Conservation (phyloP, 2,797 vertebrate species). For the Clarias fuscus region DNA sequence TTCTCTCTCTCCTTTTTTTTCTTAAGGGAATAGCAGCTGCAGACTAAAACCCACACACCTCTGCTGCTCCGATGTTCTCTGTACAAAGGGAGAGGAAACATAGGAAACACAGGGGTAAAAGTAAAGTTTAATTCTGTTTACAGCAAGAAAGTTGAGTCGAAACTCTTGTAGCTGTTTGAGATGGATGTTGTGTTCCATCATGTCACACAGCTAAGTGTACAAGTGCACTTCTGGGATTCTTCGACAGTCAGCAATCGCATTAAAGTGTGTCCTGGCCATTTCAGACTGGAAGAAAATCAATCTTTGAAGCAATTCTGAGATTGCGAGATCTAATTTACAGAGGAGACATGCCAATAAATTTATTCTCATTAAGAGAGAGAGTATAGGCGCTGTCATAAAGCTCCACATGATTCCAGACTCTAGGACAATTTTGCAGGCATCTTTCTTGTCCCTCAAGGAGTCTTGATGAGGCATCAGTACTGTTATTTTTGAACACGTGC, state of each 20-base stretch:
- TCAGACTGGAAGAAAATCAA: constrained; percentile 10
- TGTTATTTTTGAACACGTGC: neutral
- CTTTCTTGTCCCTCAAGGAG: neutral
- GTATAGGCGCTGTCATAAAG: neutral
- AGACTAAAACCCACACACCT: neutral
- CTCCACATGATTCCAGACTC: neutral
- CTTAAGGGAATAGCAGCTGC: neutral
- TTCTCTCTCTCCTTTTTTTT: too few relatives aligned
- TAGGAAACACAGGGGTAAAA: neutral
- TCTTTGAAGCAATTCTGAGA: neutral
- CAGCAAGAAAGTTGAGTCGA: neutral
- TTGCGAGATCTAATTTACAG: neutral
- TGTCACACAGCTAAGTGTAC: neutral
- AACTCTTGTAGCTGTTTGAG: neutral
- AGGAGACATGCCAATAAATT: neutral
- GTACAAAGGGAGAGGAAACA: neutral
- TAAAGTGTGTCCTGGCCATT: neutral
- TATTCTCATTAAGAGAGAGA: constrained; percentile 22
- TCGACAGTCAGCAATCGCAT: neutral
- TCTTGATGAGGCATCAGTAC: neutral
- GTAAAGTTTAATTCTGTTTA: constrained; percentile 3
- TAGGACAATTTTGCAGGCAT: neutral
- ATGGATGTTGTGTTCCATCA: neutral
- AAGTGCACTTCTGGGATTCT: neutral
- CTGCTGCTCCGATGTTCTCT: neutral